Evolutionary conservation across 1,140 invertebrate genomes (phyloP), one percentile per base, ranked within the genome.

Genomic region (Drosophila orena): DNA sequence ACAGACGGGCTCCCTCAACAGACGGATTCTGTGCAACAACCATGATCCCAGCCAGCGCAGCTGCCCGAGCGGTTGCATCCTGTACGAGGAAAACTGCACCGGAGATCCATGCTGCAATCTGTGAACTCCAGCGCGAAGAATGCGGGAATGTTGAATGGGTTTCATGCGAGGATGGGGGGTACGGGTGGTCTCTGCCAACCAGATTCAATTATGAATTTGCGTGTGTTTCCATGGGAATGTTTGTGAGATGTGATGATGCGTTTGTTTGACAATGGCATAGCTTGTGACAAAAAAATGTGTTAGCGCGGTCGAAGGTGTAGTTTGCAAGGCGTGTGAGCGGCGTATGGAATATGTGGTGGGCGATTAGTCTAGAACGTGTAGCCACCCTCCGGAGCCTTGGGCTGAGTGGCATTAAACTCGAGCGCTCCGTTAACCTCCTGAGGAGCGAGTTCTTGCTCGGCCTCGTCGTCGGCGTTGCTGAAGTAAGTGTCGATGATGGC

Each of bases 401-500:
- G 76, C 46, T 91, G 77, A 6, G 72, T 59, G 47, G 89, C 66
- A 69, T 84, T 92, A 35, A 92, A 92, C 62, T 92, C 91, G 4
- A 91, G 53, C 6, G 78, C 81, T 42, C 91, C 91, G 53, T 91
- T 85, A 2, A 92, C 91, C 52, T 92, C 91, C 56, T 92, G 84
- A 7, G 92, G 92, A 6, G 90, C 91, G 27, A 92, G 70, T 53
- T 91, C 81, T 27, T 93, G 90, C n/a, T 93, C 92, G 34, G 58
- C 91, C 6, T 81, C 79, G 11, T 94, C 93, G 7, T 93, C 93
- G 15, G 85, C 93, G 57, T 92, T 94, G 15, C 93, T 94, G 90
- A 98, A 99, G 93, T 95, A 99, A 0, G 93, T 94, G 80, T 98
- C 97, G 65, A 99, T 95, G 55, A 99, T 95, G 56, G 94, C 93